Percentiles rank a stretch among this genome's conserved stretches.
Evolutionary conservation across 2,797 vertebrate genomes (phyloP).

Genomic region (Lindbergichthys nudifrons): DNA sequence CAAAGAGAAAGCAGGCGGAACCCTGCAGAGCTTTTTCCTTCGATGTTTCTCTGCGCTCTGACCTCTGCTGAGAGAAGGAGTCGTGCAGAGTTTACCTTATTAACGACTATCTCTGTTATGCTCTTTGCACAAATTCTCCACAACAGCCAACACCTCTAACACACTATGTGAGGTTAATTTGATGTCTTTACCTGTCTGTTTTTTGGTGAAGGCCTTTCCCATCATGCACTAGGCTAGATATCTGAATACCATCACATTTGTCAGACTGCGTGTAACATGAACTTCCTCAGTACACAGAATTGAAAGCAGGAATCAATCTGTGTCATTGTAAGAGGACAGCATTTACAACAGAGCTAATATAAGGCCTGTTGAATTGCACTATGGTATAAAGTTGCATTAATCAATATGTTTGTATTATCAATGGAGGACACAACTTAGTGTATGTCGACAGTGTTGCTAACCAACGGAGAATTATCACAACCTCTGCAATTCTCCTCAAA

Average conservation of each 20-base stretch:
- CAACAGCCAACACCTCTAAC: slow-evolving; percentile 10
- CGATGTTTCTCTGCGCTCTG: slow-evolving; percentile 37
- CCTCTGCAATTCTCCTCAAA: background rate
- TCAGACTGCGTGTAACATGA: background rate
- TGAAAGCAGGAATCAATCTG: slow-evolving; percentile 1
- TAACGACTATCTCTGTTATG: slow-evolving; percentile 27
- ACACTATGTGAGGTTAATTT: slow-evolving; percentile 8
- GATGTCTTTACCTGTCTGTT: background rate
- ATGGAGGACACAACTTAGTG: background rate
- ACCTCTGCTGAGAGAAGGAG: slow-evolving; percentile 51
- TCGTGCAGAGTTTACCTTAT: slow-evolving; percentile 56
- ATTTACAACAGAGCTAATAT: background rate
- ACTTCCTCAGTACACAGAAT: background rate
- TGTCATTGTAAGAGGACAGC: background rate
- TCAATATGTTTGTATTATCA: slow-evolving; percentile 1
- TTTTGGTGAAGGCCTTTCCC: background rate
- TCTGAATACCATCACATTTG: background rate
- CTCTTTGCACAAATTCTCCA: slow-evolving; percentile 13
- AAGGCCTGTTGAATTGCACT: background rate
- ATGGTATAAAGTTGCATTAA: background rate
- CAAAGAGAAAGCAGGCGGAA: slow-evolving; percentile 38
- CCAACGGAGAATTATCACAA: background rate
- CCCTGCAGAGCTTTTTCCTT: slow-evolving; percentile 52
- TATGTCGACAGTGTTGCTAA: background rate
- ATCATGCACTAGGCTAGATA: background rate